A percentile compares a stretch with the other conserved stretches of the same genome.
phyloP scores from a whole-genome alignment of 2,888 invertebrate species.

The Catotricha subobsoleta region DNA sequence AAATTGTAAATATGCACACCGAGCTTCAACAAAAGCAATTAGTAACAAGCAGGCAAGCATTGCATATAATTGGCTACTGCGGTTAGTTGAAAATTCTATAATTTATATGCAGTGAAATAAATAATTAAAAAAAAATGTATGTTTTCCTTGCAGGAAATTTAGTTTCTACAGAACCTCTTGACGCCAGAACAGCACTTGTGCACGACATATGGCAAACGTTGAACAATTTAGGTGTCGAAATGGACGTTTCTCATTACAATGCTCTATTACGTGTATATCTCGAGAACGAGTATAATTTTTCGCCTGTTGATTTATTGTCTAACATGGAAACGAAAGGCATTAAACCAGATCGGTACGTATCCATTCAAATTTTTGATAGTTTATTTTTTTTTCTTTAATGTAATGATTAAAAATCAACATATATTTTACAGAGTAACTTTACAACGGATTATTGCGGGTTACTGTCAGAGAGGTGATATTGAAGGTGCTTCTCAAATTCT shows the following conservation, averaged over 20 bases:
- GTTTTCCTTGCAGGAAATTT: constrained; percentile 41
- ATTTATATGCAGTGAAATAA: too few species aligned
- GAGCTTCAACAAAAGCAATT: constrained; percentile 49
- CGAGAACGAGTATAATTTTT: constrained; percentile 68
- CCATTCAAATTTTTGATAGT: too few species aligned
- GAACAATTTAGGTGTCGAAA: constrained; percentile 50
- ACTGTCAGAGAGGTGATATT: constrained; percentile 71
- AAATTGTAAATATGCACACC: constrained; percentile 61
- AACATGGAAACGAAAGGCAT: constrained; percentile 58
- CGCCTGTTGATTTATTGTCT: constrained; percentile 59
- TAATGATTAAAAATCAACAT: neutral
- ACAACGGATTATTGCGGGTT: constrained; percentile 62
- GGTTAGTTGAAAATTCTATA: too few species aligned
- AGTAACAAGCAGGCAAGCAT: constrained; percentile 59
- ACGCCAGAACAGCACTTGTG: constrained; percentile 53
- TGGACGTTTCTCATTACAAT: constrained; percentile 81
- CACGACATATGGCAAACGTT: constrained; percentile 68
- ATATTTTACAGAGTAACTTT: constrained; percentile 48
- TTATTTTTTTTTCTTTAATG: too few species aligned
- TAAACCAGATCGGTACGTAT: constrained; percentile 57
- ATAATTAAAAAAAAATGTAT: too few species aligned
- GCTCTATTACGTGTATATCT: constrained; percentile 65
- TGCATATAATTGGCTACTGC: constrained; percentile 65
- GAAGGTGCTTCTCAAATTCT: constrained; percentile 71
- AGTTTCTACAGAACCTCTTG: constrained; percentile 60